A percentile compares a stretch with the other conserved stretches of the same genome.
Conservation (phyloP, 2,113 vertebrate species). For the Platichthys stellatus region DNA sequence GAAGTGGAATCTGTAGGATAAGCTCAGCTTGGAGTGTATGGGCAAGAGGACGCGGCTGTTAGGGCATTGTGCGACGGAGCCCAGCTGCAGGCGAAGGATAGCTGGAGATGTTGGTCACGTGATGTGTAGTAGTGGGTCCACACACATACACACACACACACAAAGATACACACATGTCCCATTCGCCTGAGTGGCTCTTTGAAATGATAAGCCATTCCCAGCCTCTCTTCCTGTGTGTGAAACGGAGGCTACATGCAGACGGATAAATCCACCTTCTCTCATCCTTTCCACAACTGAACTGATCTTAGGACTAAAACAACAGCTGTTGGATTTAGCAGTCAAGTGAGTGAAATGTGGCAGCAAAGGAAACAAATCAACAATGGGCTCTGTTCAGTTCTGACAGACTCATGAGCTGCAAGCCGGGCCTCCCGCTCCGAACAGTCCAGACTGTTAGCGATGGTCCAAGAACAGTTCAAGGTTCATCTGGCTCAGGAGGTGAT, state of each 20-base stretch:
- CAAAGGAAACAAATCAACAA: slow-evolving; percentile 38
- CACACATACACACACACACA: slow-evolving; percentile 3
- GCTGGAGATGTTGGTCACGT: slow-evolving; percentile 18
- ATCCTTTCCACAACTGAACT: slow-evolving; percentile 45
- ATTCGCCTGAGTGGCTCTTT: slow-evolving; percentile 15
- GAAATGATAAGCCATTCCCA: slow-evolving; percentile 33
- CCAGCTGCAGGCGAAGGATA: slow-evolving; percentile 40
- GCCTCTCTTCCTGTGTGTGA: slow-evolving; percentile 19
- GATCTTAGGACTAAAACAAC: slow-evolving; percentile 52
- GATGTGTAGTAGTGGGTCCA: slow-evolving; percentile 4
- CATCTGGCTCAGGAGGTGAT: slow-evolving; percentile 14
- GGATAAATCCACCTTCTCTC: slow-evolving; percentile 31
- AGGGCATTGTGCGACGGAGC: slow-evolving; percentile 1
- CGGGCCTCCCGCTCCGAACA: slow-evolving; percentile 23
- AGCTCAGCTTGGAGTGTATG: slow-evolving; percentile 22
- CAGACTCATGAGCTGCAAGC: slow-evolving; percentile 63
- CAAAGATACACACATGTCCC: neutral
- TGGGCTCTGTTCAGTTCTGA: slow-evolving; percentile 19
- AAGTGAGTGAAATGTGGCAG: slow-evolving; percentile 46
- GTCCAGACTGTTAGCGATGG: slow-evolving; percentile 33
- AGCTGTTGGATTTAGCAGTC: slow-evolving; percentile 50
- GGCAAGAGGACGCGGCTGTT: neutral
- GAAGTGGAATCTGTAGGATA: slow-evolving; percentile 40
- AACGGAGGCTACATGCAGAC: slow-evolving; percentile 17
- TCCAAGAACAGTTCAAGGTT: no score